Evolutionary conservation across 2,113 vertebrate species (phyloP), one percentile per base, ranked within the genome.

Genomic region (Bettongia penicillata): DNA sequence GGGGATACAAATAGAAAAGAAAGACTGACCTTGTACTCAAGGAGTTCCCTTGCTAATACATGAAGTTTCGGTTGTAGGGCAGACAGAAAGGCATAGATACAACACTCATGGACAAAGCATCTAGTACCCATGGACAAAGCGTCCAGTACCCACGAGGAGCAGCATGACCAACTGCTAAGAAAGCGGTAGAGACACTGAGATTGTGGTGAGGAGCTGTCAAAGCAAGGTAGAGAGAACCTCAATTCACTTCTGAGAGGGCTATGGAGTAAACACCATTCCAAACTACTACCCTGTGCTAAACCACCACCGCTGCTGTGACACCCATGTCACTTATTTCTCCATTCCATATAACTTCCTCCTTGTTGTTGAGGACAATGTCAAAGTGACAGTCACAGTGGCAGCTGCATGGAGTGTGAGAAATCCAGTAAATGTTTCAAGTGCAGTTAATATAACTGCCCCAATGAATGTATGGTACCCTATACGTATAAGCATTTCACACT

Each of bases 361-460:
- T 99, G 99, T 99, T 99, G 90, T 99, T 99, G 16, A 98, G 99
- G 98, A 98, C 99, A 57, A 99, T 99, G 90, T 99, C 99, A 98
- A 99, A 99, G 98, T 99, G 28, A 10, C 99, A 89, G 99, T 99
- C 98, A 99, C 99, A 97, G 99, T 99, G 97, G 99, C 99, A 91
- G 99, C 99, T 96, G 99, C 99, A 98, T 99, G 99, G 99, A 99
- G 99, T 99, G 99, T 99, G 99, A 99, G 99, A 98, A 99, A 98
- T 97, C 98, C 99, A 97, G 99, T 99, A 95, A 99, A 99, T 97
- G 99, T 99, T 96, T 99, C 99, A 98, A 99, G 99, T 99, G 99
- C 99, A 94, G 99, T 99, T 98, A 99, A 99, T 98, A 99, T 99
- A 98, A 99, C 99, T 92, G 99, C 99, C 89, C 99, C 99, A 0